Percentiles rank a stretch among this genome's conserved stretches.
phyloP scores from a whole-genome alignment of 2,797 vertebrate genomes.

The Lates japonicus region DNA sequence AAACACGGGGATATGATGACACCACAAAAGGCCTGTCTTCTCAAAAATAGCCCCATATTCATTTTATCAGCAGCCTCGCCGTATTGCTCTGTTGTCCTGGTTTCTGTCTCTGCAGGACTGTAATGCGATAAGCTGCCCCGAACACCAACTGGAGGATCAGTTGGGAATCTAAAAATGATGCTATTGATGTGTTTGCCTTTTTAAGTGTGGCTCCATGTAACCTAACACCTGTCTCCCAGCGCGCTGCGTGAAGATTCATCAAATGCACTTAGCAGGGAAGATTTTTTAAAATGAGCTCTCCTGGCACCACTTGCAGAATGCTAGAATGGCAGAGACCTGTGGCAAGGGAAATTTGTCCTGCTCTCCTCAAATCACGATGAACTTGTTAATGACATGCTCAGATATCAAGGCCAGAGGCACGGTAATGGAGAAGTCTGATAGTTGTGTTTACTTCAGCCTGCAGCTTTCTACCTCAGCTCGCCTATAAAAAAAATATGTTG shows the following conservation, averaged over 20 bases:
- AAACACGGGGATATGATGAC: constrained; percentile 61
- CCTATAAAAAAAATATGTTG: background rate
- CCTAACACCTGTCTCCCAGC: constrained; percentile 58
- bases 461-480: constrained; percentile 25
- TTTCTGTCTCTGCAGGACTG: constrained; percentile 62
- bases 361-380: constrained; percentile 64
- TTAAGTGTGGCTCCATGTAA: constrained; percentile 73
- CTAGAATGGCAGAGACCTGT: constrained; percentile 30
- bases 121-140: constrained; percentile 74
- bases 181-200: constrained; percentile 82
- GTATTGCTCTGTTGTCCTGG: constrained; percentile 59
- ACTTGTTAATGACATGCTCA: constrained; percentile 54
- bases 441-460: constrained; percentile 62
- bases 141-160: constrained; percentile 57
- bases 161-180: constrained; percentile 75
- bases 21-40: constrained; percentile 49
- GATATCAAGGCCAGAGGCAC: constrained; percentile 25
- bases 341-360: constrained; percentile 41
- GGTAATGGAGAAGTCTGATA: constrained; percentile 49
- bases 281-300: constrained; percentile 33
- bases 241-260: constrained; percentile 64
- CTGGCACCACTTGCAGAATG: constrained; percentile 36
- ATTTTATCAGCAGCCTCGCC: constrained; percentile 59
- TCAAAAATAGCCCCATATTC: constrained; percentile 59
- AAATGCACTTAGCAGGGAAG: constrained; percentile 54